phyloP scores from a whole-genome alignment of 2,888 invertebrate genomes.

The Sisyra terminalis region DNA sequence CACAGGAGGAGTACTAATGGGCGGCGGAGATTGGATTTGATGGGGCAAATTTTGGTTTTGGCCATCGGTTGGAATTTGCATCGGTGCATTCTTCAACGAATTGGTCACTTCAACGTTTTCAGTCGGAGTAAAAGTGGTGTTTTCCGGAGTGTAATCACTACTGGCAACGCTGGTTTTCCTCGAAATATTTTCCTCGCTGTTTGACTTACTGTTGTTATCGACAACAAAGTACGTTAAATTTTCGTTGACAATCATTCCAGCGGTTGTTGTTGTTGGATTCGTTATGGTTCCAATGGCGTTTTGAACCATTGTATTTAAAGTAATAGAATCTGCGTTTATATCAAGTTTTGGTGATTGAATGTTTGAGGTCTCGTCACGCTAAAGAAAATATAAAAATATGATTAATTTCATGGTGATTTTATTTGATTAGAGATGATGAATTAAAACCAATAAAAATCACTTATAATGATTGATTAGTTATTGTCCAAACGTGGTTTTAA shows the following conservation, averaged over 20 bases:
- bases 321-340: conserved; percentile 1
- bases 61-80: neutral
- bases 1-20: neutral
- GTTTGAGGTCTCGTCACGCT: conserved; percentile 8
- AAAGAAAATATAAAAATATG: neutral
- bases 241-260: neutral
- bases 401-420: neutral
- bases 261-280: neutral
- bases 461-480: too few relatives aligned
- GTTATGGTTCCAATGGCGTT: neutral
- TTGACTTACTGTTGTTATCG: conserved; percentile 23
- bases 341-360: conserved; percentile 5
- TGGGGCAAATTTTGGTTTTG: neutral
- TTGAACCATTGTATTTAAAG: conserved; percentile 3
- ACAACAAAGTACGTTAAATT: too few relatives aligned
- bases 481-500: too few relatives aligned
- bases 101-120: neutral
- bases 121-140: conserved; percentile 23
- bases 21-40: neutral
- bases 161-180: conserved; percentile 40
- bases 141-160: conserved; percentile 38
- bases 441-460: too few relatives aligned
- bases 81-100: neutral
- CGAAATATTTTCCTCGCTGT: conserved; percentile 28
- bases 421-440: too few relatives aligned